These are phyloP conservation scores for Cylindroiulus punctatus DNA, from an alignment of 2,888 invertebrate species.

Conservation along the genomic window DNA sequence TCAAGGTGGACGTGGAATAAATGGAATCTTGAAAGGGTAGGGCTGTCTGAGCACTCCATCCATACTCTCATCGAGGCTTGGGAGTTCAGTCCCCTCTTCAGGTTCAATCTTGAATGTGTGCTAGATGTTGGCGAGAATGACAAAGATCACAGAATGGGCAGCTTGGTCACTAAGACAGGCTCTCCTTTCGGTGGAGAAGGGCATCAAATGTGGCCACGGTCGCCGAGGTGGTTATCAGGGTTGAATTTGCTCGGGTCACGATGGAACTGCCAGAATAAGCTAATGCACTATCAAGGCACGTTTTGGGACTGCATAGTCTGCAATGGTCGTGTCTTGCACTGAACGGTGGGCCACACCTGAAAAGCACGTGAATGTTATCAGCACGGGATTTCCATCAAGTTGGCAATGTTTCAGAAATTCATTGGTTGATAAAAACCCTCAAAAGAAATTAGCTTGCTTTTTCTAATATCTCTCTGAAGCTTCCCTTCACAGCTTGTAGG, in stretches of 20 bases:
- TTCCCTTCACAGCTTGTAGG: no score
- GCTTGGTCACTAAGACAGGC: no score
- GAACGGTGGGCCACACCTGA: conserved; percentile 61
- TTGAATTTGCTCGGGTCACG: conserved; percentile 72
- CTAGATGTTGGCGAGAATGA: conserved; percentile 80
- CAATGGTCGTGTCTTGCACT: no score
- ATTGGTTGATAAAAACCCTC: no score
- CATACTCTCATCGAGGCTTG: background rate
- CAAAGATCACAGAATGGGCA: conserved; percentile 75
- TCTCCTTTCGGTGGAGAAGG: conserved; percentile 70
- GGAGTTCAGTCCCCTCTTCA: no score
- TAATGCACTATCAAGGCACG: conserved; percentile 75
- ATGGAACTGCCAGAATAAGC: conserved; percentile 76
- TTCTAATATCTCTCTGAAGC: no score
- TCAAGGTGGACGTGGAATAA: no score
- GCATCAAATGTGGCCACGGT: conserved; percentile 70
- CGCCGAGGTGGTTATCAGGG: conserved; percentile 76
- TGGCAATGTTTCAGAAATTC: no score
- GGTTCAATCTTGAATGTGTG: no score
- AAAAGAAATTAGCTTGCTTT: no score
- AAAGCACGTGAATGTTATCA: no score
- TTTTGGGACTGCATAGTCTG: conserved; percentile 76
- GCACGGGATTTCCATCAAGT: no score
- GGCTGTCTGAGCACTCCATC: conserved; percentile 12
- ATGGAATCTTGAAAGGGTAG: conserved; percentile 23